Percentiles rank a stretch among this genome's conserved stretches.
These are phyloP conservation scores for Dyspetes luteomarginatus DNA, from an alignment of 2,888 invertebrate species.

Conservation along the genomic window DNA sequence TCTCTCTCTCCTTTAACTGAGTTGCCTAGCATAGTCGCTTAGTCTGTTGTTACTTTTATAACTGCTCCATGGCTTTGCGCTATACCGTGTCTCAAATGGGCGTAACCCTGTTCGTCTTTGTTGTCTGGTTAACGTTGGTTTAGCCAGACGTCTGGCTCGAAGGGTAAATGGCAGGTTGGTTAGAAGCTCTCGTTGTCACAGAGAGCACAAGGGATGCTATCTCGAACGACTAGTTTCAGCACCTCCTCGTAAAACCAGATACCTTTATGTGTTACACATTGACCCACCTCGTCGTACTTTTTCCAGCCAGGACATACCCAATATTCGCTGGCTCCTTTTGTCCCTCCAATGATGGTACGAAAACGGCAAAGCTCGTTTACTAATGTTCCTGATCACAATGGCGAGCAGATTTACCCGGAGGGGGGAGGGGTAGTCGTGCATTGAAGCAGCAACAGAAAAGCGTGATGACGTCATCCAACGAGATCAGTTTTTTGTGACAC, in stretches of 20 bases:
- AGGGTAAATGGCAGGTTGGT: slow-evolving; percentile 3
- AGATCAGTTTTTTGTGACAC: no score
- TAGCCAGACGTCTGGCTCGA: slow-evolving; percentile 44
- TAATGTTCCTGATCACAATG: no score
- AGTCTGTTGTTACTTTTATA: slow-evolving; percentile 36
- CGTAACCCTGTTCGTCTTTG: not conserved
- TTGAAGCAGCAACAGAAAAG: no score
- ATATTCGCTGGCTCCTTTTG: no score
- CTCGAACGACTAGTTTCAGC: slow-evolving; percentile 12
- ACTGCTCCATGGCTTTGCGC: slow-evolving; percentile 27
- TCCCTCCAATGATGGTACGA: no score
- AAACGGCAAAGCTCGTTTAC: no score
- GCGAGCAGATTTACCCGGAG: no score
- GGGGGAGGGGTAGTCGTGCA: no score
- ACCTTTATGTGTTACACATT: no score
- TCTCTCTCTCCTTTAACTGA: not conserved
- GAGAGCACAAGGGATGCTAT: not conserved
- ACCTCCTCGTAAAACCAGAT: slow-evolving; percentile 27
- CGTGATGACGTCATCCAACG: no score
- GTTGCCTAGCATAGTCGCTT: not conserved
- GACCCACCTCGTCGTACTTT: no score
- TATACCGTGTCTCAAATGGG: slow-evolving; percentile 41
- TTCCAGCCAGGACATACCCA: no score
- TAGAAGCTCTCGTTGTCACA: slow-evolving; percentile 15
- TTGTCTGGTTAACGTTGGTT: slow-evolving; percentile 58